These are phyloP conservation scores for Cyrtorhinus lividipennis DNA, from an alignment of 1,140 invertebrate species.

Conservation along the genomic window DNA sequence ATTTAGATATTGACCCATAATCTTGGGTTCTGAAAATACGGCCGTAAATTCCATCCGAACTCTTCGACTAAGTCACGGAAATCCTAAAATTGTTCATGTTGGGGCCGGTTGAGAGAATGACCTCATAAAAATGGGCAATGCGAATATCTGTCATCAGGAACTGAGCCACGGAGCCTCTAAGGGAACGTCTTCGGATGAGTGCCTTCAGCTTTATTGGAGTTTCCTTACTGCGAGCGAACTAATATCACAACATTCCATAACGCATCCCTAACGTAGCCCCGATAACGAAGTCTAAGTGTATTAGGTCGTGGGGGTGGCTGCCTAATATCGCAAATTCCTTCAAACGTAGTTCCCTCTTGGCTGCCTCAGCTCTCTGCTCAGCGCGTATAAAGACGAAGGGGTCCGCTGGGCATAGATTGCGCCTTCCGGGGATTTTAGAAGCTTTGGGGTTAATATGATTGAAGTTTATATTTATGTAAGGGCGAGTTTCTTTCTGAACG, in stretches of 20 bases:
- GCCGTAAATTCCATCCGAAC: too few relatives aligned
- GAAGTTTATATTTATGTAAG: neutral
- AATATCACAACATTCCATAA: neutral
- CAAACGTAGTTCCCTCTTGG: neutral
- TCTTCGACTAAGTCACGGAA: too few relatives aligned
- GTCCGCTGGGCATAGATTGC: neutral
- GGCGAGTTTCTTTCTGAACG: neutral
- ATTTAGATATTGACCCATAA: too few relatives aligned
- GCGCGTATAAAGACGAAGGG: neutral
- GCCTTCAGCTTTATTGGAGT: neutral
- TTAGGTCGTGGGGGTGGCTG: neutral
- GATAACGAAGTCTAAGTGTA: neutral
- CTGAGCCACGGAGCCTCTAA: too few relatives aligned
- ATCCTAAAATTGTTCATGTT: too few relatives aligned
- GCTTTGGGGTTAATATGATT: neutral
- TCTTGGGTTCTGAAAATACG: too few relatives aligned
- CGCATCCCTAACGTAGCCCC: neutral
- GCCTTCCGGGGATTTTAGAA: neutral
- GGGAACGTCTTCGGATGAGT: too few relatives aligned
- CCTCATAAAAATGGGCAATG: too few relatives aligned
- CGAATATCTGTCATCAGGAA: too few relatives aligned
- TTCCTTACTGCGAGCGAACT: neutral
- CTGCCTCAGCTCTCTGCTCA: too few relatives aligned
- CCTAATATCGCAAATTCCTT: neutral
- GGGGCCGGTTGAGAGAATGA: too few relatives aligned